Evolutionary conservation across 2,797 vertebrate genomes (phyloP), one percentile per base, ranked within the genome.

Genomic region (Diceros bicornis): DNA sequence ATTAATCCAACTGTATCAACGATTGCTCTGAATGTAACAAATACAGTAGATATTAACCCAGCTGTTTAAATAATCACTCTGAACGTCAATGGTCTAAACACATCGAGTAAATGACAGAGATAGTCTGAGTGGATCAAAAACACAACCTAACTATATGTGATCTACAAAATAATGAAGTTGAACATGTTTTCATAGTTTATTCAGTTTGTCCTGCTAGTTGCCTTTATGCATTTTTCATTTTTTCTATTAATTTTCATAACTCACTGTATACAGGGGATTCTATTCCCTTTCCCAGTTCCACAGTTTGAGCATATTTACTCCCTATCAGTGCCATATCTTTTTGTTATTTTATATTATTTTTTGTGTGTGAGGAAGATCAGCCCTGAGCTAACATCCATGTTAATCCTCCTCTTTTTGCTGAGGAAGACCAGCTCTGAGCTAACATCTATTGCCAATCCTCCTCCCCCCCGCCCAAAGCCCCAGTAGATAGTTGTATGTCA

Each of bases 111-210:
- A 37, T 29, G 2, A 52, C 50, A 16, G 6, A 14, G 32, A 12
- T 1, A 4, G 7, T 2, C 25, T 55, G 69, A 34, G 27, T 6
- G 47, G 25, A 55, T 34, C 50, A 52, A 25, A 29, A 21, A 27
- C 0, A 5, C 4, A 17, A 0, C 37, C 21, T 27, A 2, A 0
- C 29, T 0, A 13, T 52, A 4, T 0, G 5, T 37, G 0, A 4
- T 2, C 69, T 52, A 8, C 10, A 0, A 47, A 68, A 52, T 0
- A 14, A 1, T 1, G 0, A 6, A 14, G 2, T 47, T 3, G 6
- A 44, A 21, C 12, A 0, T 32, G 27, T 77, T 62, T 8, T 20
- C 1, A 44, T 4, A 25, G 27, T 17, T 14, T 21, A 25, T 7
- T 32, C 23, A 27, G 3, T 2, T 34, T 32, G 5, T 17, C 6